A percentile compares a stretch with the other conserved stretches of the same genome.
phyloP scores from a whole-genome alignment of 2,888 invertebrate species.

The Orthosia gothica region DNA sequence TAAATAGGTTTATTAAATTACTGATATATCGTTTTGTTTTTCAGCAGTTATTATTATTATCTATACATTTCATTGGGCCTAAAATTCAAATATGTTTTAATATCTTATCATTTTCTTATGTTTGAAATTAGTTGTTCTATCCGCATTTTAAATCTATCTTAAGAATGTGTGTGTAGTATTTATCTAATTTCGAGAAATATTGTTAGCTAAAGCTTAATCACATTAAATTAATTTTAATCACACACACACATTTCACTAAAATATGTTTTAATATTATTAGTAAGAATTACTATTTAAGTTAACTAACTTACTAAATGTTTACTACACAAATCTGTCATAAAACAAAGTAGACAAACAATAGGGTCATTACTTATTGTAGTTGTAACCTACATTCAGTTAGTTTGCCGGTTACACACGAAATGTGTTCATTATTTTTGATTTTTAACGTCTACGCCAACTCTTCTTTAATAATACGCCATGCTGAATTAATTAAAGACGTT shows the following conservation, averaged over 20 bases:
- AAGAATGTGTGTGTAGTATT: background rate
- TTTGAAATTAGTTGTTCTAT: constrained; percentile 8
- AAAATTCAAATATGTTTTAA: constrained; percentile 25
- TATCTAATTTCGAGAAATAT: constrained; percentile 10
- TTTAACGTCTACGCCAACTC: constrained; percentile 21
- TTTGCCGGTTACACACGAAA: constrained; percentile 44
- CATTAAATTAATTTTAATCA: constrained; percentile 15
- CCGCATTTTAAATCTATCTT: background rate
- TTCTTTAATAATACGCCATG: constrained; percentile 49
- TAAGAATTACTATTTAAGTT: constrained; percentile 18
- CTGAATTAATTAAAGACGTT: constrained; percentile 68
- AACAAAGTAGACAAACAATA: constrained; percentile 43
- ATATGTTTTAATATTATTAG: background rate
- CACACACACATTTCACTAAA: constrained; percentile 4
- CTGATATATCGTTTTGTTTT: constrained; percentile 58
- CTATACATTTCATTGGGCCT: constrained; percentile 53
- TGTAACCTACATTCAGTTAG: constrained; percentile 38
- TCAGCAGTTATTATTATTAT: constrained; percentile 26
- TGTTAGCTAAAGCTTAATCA: background rate
- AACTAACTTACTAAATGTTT: constrained; percentile 19
- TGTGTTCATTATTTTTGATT: constrained; percentile 18
- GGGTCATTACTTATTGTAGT: constrained; percentile 27
- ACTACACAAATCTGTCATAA: constrained; percentile 30
- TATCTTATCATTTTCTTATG: background rate
- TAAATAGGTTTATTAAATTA: constrained; percentile 40